A percentile compares a stretch with the other conserved stretches of the same genome.
Evolutionary conservation across 1,140 invertebrate species (phyloP).

Genomic region (Mesaphorura yosii): DNA sequence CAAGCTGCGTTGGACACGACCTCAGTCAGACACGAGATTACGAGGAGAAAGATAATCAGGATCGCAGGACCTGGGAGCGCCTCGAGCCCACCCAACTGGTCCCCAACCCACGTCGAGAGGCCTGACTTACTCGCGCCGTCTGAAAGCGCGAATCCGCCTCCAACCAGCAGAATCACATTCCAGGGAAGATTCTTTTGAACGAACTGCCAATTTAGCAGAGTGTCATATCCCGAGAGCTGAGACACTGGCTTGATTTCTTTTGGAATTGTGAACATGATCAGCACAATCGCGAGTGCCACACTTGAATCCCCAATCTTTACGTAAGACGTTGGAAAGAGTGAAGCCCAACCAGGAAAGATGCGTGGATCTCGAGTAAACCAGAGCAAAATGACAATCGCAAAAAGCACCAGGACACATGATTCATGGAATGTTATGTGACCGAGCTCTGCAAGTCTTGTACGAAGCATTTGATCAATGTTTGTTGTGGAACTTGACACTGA

Average conservation of each 20-base stretch:
- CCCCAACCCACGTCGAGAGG: conserved; percentile 36
- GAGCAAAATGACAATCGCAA: conserved; percentile 41
- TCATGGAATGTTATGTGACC: conserved; percentile 41
- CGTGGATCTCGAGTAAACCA: conserved; percentile 46
- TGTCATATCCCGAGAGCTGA: conserved; percentile 13
- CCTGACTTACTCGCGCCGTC: conserved; percentile 39
- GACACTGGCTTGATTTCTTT: conserved; percentile 11
- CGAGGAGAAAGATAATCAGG: conserved; percentile 36
- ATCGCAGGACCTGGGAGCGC: conserved; percentile 34
- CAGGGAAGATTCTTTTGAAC: conserved; percentile 16
- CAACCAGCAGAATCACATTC: conserved; percentile 30
- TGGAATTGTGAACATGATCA: conserved; percentile 38
- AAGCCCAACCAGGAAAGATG: conserved; percentile 44
- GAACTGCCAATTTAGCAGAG: conserved; percentile 12
- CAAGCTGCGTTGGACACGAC: conserved; percentile 70
- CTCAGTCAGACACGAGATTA: conserved; percentile 54
- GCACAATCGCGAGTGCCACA: conserved; percentile 36
- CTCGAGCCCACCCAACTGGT: conserved; percentile 33
- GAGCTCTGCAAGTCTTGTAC: conserved; percentile 8
- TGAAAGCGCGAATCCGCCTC: conserved; percentile 46
- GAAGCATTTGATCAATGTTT: not conserved
- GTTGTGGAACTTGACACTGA: not conserved
- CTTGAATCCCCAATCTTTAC: conserved; percentile 37
- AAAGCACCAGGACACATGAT: conserved; percentile 38
- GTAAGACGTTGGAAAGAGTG: conserved; percentile 32